Evolutionary conservation across 2,888 invertebrate species (phyloP).

Genomic region (Punctoribates punctum): DNA sequence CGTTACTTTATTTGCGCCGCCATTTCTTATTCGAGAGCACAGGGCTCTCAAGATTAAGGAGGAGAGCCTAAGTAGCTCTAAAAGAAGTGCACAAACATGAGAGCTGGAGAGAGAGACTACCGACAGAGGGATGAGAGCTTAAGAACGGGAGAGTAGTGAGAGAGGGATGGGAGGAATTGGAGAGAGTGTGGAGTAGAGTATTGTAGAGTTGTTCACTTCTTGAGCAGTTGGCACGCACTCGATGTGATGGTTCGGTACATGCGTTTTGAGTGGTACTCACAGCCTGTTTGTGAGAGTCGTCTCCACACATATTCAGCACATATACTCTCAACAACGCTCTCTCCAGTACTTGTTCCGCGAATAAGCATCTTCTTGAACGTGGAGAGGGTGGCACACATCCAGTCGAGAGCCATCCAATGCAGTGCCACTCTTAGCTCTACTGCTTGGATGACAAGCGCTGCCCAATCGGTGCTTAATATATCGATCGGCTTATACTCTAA

Average conservation of each 20-base stretch:
- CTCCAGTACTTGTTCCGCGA: constrained; percentile 27
- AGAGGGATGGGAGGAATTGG: not conserved
- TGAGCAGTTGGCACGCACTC: constrained; percentile 34
- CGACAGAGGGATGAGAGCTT: not conserved
- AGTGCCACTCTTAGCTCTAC: not conserved
- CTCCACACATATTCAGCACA: constrained; percentile 4
- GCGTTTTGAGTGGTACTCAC: constrained; percentile 36
- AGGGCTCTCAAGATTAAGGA: constrained; percentile 9
- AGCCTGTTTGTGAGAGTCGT: constrained; percentile 19
- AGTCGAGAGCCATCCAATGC: constrained; percentile 30
- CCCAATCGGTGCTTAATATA: constrained; percentile 25
- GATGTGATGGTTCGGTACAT: constrained; percentile 32
- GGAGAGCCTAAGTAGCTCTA: constrained; percentile 20
- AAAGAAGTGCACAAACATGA: not conserved
- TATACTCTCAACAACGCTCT: not conserved
- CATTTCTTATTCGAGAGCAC: constrained; percentile 14
- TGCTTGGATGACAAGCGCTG: constrained; percentile 22
- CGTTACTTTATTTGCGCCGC: constrained; percentile 27
- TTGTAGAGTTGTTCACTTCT: constrained; percentile 30
- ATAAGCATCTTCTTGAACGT: constrained; percentile 34
- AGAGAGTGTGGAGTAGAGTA: not conserved
- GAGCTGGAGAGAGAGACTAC: not conserved
- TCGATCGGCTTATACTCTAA: not conserved
- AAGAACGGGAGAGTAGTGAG: not conserved
- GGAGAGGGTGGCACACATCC: constrained; percentile 36